phyloP scores from a whole-genome alignment of 2,797 vertebrate species.

The Mormyrus hasselquistii region DNA sequence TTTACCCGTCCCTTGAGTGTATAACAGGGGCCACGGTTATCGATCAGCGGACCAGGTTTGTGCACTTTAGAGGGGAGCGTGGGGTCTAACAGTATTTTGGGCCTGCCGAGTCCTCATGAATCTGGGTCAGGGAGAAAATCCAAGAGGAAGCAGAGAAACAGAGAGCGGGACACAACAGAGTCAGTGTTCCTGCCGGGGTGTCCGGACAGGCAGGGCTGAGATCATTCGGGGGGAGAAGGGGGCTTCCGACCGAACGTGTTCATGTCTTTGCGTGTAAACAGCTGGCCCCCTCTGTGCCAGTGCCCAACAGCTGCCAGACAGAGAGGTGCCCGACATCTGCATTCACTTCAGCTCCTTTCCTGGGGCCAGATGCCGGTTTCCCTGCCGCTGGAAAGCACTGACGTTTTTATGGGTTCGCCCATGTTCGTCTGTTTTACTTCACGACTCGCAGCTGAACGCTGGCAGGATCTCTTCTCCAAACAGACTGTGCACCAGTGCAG shows the following conservation, averaged over 20 bases:
- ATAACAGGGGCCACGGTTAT: background rate
- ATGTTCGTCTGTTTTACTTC: conserved; percentile 41
- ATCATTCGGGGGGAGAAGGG: background rate
- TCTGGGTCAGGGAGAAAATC: conserved; percentile 13
- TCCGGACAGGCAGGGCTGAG: background rate
- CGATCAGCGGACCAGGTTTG: background rate
- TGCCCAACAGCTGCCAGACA: conserved; percentile 39
- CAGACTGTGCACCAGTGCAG: background rate
- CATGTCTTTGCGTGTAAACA: conserved; percentile 46
- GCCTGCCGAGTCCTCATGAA: background rate
- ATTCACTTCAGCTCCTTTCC: conserved; percentile 10
- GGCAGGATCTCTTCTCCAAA: background rate
- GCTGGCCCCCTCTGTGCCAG: conserved; percentile 34
- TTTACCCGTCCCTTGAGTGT: background rate
- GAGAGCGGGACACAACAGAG: background rate
- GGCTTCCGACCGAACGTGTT: background rate
- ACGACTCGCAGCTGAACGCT: background rate
- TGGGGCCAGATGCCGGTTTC: conserved; percentile 38
- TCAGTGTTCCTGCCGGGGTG: background rate
- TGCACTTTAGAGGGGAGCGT: background rate
- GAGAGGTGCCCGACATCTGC: conserved; percentile 40
- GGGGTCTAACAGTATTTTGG: background rate
- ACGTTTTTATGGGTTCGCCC: conserved; percentile 35
- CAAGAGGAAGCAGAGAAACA: background rate
- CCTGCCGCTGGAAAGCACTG: conserved; percentile 31